phyloP scores from a whole-genome alignment of 2,888 invertebrate genomes.

The Graphium colonna region DNA sequence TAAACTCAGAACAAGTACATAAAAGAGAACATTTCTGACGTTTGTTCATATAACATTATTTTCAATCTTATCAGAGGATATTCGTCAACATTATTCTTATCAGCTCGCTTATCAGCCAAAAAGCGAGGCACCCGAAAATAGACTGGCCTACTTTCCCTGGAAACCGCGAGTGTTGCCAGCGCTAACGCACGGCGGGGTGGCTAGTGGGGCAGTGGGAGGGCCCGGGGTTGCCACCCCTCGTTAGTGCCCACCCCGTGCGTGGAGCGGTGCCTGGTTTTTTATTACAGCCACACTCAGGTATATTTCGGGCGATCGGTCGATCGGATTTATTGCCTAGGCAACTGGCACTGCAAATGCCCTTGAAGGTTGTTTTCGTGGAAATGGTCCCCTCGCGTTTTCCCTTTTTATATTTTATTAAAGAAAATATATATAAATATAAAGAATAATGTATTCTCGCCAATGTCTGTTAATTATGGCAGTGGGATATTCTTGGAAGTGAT shows the following conservation, averaged over 20 bases:
- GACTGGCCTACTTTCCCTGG: constrained; percentile 11
- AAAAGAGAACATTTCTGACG: no score
- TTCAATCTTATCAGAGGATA: no score
- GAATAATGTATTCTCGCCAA: no score
- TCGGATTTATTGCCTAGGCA: constrained; percentile 18
- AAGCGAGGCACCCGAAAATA: constrained; percentile 1
- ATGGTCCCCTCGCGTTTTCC: no score
- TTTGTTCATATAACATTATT: no score
- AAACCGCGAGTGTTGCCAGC: constrained; percentile 12
- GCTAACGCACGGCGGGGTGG: constrained; percentile 27
- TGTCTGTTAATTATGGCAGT: no score
- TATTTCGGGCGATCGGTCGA: constrained; percentile 11
- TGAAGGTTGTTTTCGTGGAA: background rate
- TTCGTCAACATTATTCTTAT: no score
- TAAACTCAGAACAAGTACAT: no score
- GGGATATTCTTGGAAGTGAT: no score
- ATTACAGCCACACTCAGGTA: constrained; percentile 11
- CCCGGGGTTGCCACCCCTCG: constrained; percentile 43
- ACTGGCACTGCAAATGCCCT: constrained; percentile 3
- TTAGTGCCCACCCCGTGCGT: constrained; percentile 23
- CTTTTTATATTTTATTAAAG: no score
- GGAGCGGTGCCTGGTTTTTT: constrained; percentile 25
- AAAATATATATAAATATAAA: no score
- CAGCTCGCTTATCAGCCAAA: constrained; percentile 4
- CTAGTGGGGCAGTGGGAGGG: constrained; percentile 56